Conservation (phyloP, 2,888 invertebrate genomes). For the Cephus nigrinus region DNA sequence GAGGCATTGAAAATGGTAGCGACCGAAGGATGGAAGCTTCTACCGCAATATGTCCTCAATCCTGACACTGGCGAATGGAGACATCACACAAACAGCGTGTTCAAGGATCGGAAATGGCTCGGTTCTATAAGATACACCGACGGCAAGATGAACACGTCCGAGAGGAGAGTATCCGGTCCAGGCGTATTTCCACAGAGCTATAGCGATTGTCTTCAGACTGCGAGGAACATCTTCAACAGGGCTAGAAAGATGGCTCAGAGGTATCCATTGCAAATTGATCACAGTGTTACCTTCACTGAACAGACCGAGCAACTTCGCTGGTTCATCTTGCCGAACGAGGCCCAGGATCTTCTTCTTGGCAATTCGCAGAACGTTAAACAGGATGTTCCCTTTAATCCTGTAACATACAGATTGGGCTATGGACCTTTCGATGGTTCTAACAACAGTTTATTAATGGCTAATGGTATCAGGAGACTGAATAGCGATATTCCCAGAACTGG, state of each 20-base stretch:
- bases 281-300: constrained; percentile 75
- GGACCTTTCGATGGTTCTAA: constrained; percentile 32
- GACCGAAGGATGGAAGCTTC: constrained; percentile 87
- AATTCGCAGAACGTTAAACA: constrained; percentile 82
- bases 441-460: constrained; percentile 26
- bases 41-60: constrained; percentile 89
- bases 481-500: constrained; percentile 58
- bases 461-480: constrained; percentile 55
- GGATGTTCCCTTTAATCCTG: constrained; percentile 80
- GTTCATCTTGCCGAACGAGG: constrained; percentile 92
- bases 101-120: constrained; percentile 86
- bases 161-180: constrained; percentile 78
- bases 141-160: constrained; percentile 80
- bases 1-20: constrained; percentile 90
- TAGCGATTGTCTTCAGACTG: constrained; percentile 82
- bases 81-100: constrained; percentile 82
- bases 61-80: constrained; percentile 91
- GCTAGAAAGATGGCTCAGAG: constrained; percentile 82
- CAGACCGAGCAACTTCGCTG: constrained; percentile 80
- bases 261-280: constrained; percentile 77
- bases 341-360: constrained; percentile 79
- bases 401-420: constrained; percentile 63
- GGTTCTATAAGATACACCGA: constrained; percentile 80
- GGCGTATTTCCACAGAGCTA: constrained; percentile 80
- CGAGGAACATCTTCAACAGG: constrained; percentile 80